Evolutionary conservation across 2,113 vertebrate genomes (phyloP).

Genomic region (Limnothrissa miodon): DNA sequence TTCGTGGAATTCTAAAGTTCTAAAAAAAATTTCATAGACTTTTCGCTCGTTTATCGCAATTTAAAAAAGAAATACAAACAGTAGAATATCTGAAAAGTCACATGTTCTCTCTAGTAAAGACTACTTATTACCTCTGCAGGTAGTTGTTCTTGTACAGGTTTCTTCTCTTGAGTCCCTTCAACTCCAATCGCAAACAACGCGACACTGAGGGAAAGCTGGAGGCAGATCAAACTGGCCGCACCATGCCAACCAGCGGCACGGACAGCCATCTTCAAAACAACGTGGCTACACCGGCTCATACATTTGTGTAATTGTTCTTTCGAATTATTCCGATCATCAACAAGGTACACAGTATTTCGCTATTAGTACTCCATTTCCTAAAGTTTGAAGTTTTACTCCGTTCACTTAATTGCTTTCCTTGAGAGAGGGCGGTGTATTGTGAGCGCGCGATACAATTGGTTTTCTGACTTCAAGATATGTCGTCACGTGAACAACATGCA

Average conservation of each 20-base stretch:
- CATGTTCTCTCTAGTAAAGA: background rate
- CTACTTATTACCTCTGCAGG: slow-evolving; percentile 58
- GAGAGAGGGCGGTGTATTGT: background rate
- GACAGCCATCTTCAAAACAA: slow-evolving; percentile 57
- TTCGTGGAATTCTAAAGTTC: too few relatives aligned
- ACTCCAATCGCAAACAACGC: slow-evolving; percentile 56
- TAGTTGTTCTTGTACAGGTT: slow-evolving; percentile 51
- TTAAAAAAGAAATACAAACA: too few relatives aligned
- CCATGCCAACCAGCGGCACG: slow-evolving; percentile 45
- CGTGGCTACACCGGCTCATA: background rate
- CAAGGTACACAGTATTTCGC: background rate
- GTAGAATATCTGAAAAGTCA: too few relatives aligned
- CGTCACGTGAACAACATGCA: background rate
- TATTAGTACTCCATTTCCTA: background rate
- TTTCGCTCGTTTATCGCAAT: too few relatives aligned
- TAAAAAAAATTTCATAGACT: too few relatives aligned
- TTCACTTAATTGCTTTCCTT: slow-evolving; percentile 12
- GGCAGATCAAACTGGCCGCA: slow-evolving; percentile 41
- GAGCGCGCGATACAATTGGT: slow-evolving; percentile 47
- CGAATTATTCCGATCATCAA: background rate
- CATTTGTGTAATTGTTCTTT: background rate
- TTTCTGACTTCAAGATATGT: slow-evolving; percentile 20
- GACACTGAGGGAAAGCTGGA: slow-evolving; percentile 49
- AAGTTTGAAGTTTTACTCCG: slow-evolving; percentile 4
- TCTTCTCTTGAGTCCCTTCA: slow-evolving; percentile 63